Base-by-base conservation (phyloP, 2,888 invertebrate genomes). In the Cataglyphis rosenhaueri region DNA sequence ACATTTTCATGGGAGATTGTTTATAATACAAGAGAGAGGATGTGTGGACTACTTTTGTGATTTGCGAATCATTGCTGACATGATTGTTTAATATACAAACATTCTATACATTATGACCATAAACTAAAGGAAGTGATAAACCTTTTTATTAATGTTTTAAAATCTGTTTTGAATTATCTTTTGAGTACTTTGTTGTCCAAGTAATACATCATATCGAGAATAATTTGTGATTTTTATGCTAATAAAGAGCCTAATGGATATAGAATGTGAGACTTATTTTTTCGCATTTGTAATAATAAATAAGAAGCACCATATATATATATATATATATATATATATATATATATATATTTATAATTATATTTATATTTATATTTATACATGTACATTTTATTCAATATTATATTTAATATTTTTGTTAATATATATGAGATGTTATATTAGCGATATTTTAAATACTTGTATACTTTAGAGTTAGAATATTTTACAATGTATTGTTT, bases 1-100 rank as follows among this genome's bases (percentile, higher is more conserved):
- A 93, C 92, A 93, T 93, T 92, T 92, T 92, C 92, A 90, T 89
- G 86, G 90, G 91, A 92, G 93, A 92, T 92, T 93, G 93, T 93
- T 93, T 92, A 92, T 92, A 91, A 91, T 91, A 90, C 90, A 90
- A 91, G 91, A 89, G 90, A 91, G 91, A 91, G 92, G 91, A 92
- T 92, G 89, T 88, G 89, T 92, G 92, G 89, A 91, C 92, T 92
- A 92, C 92, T 93, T 52, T 92, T 82, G 86, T 85, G 82, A 86
- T 82, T 73, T 55, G 38, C 70, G 79, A 81, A 85, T 81, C 78
- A 83, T 68, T 48, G 21, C 32, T 68, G 88, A 81, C 65, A 78
- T 62, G 87, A 84, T 85, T 84, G 81, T 62, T 61, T 82, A 82
- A 82, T 81, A 62, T 81, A 66, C 41, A 85, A 84, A 84, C 87